Evolutionary conservation across 1,140 invertebrate genomes (phyloP).

Genomic region (Drosophila mauritiana): DNA sequence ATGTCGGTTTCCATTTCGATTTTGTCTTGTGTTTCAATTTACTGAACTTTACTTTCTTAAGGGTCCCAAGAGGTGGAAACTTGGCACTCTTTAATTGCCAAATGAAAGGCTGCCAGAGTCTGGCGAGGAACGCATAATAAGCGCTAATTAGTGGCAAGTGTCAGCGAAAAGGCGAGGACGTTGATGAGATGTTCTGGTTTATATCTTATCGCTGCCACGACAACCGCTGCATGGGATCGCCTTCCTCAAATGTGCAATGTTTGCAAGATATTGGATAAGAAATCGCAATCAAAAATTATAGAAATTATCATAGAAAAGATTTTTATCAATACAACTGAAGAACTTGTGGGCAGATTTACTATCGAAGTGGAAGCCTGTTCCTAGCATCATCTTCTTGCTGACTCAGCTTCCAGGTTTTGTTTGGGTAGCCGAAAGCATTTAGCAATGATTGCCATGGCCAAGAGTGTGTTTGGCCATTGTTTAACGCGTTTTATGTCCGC

Average conservation of each 20-base stretch:
- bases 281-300: too few species aligned
- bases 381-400: not conserved
- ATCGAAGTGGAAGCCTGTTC: slow-evolving; percentile 29
- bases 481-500: slow-evolving; percentile 48
- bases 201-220: slow-evolving; percentile 35
- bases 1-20: slow-evolving; percentile 35
- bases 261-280: not conserved
- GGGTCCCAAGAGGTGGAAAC: slow-evolving; percentile 3
- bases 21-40: not conserved
- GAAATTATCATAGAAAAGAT: too few species aligned
- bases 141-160: slow-evolving; percentile 41
- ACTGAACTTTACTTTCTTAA: slow-evolving; percentile 26
- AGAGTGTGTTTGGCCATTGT: slow-evolving; percentile 57
- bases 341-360: slow-evolving; percentile 7
- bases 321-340: too few species aligned
- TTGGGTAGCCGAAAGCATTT: slow-evolving; percentile 70
- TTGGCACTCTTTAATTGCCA: slow-evolving; percentile 1
- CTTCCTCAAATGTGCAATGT: slow-evolving; percentile 16
- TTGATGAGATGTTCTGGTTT: slow-evolving; percentile 32
- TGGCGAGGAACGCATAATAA: slow-evolving; percentile 31
- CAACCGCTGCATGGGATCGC: slow-evolving; percentile 31
- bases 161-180: slow-evolving; percentile 6
- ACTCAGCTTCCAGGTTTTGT: slow-evolving; percentile 7
- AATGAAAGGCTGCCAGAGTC: not conserved
- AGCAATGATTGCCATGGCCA: slow-evolving; percentile 66